These are phyloP conservation scores for Bufo bufo DNA, from an alignment of 2,113 vertebrate genomes.

Conservation along the genomic window DNA sequence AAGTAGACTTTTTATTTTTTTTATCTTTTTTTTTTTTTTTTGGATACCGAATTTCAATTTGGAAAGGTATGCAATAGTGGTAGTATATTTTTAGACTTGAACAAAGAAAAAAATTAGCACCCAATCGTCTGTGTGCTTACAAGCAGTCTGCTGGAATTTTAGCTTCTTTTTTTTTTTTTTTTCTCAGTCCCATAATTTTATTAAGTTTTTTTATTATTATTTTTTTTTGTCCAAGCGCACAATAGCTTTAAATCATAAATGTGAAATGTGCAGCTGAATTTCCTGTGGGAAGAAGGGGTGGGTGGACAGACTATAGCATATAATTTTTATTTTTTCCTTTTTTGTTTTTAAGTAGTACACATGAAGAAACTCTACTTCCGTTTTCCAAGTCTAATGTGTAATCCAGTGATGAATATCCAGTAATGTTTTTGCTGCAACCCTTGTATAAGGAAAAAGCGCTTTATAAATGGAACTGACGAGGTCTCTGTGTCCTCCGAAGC, in stretches of 20 bases:
- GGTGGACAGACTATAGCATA: not conserved
- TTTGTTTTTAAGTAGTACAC: not conserved
- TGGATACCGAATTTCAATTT: slow-evolving; percentile 67
- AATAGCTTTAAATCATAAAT: slow-evolving; percentile 20
- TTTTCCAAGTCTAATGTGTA: not conserved
- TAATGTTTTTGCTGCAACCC: slow-evolving; percentile 5
- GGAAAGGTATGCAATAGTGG: slow-evolving; percentile 57
- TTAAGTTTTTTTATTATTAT: not conserved
- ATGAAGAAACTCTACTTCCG: not conserved
- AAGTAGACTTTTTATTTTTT: slow-evolving; percentile 65
- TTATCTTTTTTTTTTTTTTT: not conserved
- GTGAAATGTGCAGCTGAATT: slow-evolving; percentile 11
- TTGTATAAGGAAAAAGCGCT: slow-evolving; percentile 56
- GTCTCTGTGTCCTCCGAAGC: not conserved
- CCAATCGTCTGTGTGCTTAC: not conserved
- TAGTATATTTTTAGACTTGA: not conserved
- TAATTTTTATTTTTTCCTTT: not conserved
- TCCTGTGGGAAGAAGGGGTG: not conserved
- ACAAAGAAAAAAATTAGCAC: not conserved
- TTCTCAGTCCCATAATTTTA: not conserved
- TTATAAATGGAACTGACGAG: slow-evolving; percentile 55
- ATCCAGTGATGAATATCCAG: not conserved
- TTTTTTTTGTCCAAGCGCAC: not conserved
- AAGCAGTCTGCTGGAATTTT: slow-evolving; percentile 8
- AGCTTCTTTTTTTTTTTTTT: not conserved